Evolutionary conservation across 2,888 invertebrate genomes (phyloP).

Genomic region (Lasioglossum vierecki): DNA sequence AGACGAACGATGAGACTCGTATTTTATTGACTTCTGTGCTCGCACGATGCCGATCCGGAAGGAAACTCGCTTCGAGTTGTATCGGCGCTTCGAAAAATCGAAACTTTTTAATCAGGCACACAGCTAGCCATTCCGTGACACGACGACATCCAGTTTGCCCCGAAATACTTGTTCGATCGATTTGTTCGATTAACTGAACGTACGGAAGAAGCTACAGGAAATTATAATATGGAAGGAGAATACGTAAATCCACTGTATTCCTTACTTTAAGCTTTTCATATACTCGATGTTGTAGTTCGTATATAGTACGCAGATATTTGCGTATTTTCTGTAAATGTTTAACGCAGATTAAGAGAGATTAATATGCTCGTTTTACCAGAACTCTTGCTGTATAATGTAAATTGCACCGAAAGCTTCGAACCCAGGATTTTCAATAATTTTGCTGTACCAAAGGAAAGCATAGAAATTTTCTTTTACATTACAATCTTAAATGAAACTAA

Average conservation of each 20-base stretch:
- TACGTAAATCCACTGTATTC: not conserved
- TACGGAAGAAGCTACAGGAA: not conserved
- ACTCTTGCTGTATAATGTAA: too few relatives aligned
- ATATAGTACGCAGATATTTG: not conserved
- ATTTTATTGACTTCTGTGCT: slow-evolving; percentile 34
- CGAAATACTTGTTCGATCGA: not conserved
- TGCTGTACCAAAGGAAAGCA: too few relatives aligned
- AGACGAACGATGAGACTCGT: slow-evolving; percentile 22
- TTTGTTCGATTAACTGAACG: not conserved
- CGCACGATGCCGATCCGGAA: not conserved
- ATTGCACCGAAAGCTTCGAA: too few relatives aligned
- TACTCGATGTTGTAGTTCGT: not conserved
- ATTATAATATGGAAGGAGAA: not conserved
- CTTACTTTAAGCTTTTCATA: not conserved
- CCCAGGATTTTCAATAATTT: too few relatives aligned
- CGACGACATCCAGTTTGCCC: not conserved
- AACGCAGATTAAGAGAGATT: not conserved
- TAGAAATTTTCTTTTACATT: too few relatives aligned
- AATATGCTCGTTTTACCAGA: not conserved
- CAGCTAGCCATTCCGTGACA: not conserved
- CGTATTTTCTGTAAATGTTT: not conserved
- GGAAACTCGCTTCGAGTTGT: not conserved
- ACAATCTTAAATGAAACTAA: too few relatives aligned
- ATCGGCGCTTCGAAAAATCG: not conserved
- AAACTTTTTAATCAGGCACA: slow-evolving; percentile 1